Base-by-base conservation (phyloP, 2,888 invertebrate species). In the Hetaerina titia region DNA sequence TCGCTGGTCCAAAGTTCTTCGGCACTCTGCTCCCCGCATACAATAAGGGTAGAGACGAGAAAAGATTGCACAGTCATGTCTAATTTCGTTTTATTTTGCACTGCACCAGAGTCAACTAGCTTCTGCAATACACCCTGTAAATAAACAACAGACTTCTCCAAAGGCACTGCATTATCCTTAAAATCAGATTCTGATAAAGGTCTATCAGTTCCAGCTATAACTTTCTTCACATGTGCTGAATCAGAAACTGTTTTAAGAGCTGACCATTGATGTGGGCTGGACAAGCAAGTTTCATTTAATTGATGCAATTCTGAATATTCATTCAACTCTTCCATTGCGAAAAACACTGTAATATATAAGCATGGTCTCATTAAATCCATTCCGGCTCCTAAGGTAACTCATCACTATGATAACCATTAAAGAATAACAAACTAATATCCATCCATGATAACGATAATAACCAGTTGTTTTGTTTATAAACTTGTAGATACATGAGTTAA, bases 1-100 rank as follows among this genome's bases (percentile, higher is more conserved):
- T 17, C n/a, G 11, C 69, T 56, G n/a, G 92, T 92, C 92, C 92
- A 92, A 92, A 69, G 56, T 64, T 92, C 57, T 63, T 92, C n/a
- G 17, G 22, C 22, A 15, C 92, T 92, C 15, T 92, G 92, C 57
- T 92, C 92, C 19, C 92, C 92, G 56, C 92, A 92, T 11, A 74
- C 22, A 19, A 92, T 74, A 9, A 92, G 45, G 22, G 56, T 22
- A n/a, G 92, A 92, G 4, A 74, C 56, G 63, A 92, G 56, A 56
- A 92, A 92, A 2, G 69, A 92, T 8, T 15, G 25, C n/a, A 92
- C n/a, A 17, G 56, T 56, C 4, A 45, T 5, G 69, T 92, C 92
- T 6, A 92, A 69, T 74, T 57, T 92, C 45, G 1, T 69, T 17
- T 13, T 22, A n/a, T 74, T 9, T 13, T 69, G 45, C 8, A 92